phyloP scores from a whole-genome alignment of 2,797 vertebrate species.

The Margarornis squamiger region DNA sequence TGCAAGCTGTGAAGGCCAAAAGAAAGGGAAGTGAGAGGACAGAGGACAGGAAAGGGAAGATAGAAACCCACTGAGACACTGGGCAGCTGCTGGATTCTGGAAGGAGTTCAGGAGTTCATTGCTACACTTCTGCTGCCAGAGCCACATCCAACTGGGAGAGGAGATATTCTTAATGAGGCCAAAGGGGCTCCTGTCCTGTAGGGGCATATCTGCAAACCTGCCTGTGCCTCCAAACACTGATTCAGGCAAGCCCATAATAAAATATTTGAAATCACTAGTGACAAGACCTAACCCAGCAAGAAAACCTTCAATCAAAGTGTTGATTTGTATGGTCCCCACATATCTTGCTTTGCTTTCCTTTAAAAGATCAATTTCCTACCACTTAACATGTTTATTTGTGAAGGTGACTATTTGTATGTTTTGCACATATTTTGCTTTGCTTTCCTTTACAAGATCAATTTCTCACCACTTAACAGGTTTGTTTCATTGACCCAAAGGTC shows the following conservation, averaged over 20 bases:
- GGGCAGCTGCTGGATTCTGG: background rate
- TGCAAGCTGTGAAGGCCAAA: background rate
- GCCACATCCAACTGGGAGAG: background rate
- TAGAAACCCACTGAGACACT: accelerated
- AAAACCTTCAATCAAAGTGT: background rate
- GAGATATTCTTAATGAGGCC: accelerated
- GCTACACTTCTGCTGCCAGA: background rate
- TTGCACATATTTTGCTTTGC: background rate
- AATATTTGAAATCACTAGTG: background rate
- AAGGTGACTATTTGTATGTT: background rate
- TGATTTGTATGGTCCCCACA: background rate
- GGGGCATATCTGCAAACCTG: background rate
- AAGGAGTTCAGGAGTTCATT: no score
- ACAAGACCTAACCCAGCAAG: background rate
- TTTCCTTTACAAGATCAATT: background rate
- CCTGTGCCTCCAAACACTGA: background rate
- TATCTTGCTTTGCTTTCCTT: background rate
- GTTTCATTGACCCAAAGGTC: background rate
- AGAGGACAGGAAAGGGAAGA: background rate
- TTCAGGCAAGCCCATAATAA: background rate
- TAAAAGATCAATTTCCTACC: background rate
- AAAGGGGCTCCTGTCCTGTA: background rate
- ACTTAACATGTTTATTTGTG: background rate
- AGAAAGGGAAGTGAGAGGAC: background rate
- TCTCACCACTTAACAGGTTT: background rate